Percentiles rank a stretch among this genome's conserved stretches.
phyloP scores from a whole-genome alignment of 1,140 invertebrate genomes.

The Hirudo medicinalis region DNA sequence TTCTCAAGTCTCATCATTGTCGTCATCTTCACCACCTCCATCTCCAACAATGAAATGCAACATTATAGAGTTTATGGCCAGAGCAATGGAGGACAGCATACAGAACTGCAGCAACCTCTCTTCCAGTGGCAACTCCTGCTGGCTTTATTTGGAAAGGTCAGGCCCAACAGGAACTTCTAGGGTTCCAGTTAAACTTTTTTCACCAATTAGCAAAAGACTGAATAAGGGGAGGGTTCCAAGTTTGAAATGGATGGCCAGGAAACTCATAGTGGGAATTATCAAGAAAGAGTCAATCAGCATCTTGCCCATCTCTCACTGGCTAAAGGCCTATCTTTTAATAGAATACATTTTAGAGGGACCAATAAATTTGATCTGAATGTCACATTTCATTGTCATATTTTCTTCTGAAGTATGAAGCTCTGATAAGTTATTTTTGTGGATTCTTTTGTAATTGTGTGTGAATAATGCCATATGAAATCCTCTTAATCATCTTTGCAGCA shows the following conservation, averaged over 20 bases:
- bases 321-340: constrained; percentile 1
- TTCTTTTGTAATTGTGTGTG: too few species aligned
- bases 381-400: too few species aligned
- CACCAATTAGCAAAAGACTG: not conserved
- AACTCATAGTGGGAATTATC: not conserved
- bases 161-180: not conserved
- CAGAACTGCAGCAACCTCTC: constrained; percentile 3
- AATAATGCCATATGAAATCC: too few species aligned
- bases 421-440: too few species aligned
- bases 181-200: not conserved
- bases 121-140: not conserved
- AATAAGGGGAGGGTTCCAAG: not conserved
- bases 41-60: not conserved
- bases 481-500: too few species aligned
- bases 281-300: not conserved
- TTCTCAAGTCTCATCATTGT: not conserved
- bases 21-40: not conserved
- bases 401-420: too few species aligned
- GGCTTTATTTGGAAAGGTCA: constrained; percentile 10
- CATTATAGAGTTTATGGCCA: not conserved
- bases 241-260: not conserved
- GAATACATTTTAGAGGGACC: constrained; percentile 1
- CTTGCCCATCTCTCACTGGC: not conserved
- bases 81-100: constrained; percentile 3
- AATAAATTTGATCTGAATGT: too few species aligned